phyloP scores from a whole-genome alignment of 2,797 vertebrate species.

The Microcaecilia unicolor region DNA sequence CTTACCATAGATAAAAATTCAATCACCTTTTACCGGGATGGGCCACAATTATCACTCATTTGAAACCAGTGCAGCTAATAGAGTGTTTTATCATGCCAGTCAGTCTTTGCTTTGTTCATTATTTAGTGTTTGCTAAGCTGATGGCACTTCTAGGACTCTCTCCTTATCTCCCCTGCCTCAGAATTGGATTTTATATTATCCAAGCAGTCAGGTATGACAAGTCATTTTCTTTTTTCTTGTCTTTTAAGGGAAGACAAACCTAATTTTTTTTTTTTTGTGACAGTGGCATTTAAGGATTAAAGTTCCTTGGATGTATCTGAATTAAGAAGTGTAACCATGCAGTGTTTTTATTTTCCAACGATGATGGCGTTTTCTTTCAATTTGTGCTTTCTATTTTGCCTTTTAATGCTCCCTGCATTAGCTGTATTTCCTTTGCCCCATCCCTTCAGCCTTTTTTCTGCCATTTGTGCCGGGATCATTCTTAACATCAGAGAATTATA shows the following conservation, averaged over 20 bases:
- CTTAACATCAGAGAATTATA: too few relatives aligned
- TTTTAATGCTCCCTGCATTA: too few relatives aligned
- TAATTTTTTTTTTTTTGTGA: constrained; percentile 24
- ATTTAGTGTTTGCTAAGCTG: constrained; percentile 95
- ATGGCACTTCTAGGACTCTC: constrained; percentile 55
- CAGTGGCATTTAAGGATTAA: constrained; percentile 54
- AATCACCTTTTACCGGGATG: constrained; percentile 67
- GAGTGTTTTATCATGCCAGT: constrained; percentile 82
- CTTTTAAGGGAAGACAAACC: constrained; percentile 57
- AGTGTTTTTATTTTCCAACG: constrained; percentile 12
- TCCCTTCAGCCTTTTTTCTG: too few relatives aligned
- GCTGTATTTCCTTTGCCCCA: too few relatives aligned
- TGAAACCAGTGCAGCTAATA: constrained; percentile 70
- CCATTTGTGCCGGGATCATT: too few relatives aligned
- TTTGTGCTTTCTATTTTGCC: not conserved
- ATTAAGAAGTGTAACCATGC: constrained; percentile 12
- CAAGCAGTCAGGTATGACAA: constrained; percentile 86
- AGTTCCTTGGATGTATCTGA: constrained; percentile 20
- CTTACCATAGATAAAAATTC: constrained; percentile 81
- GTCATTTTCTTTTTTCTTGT: constrained; percentile 78
- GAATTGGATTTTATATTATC: constrained; percentile 96
- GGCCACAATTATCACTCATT: constrained; percentile 94
- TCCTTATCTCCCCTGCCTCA: constrained; percentile 77
- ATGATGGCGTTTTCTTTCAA: not conserved
- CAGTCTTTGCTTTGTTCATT: constrained; percentile 84